Base-by-base conservation (phyloP, 1,140 invertebrate genomes). In the Pseudomyrmex concolor region DNA sequence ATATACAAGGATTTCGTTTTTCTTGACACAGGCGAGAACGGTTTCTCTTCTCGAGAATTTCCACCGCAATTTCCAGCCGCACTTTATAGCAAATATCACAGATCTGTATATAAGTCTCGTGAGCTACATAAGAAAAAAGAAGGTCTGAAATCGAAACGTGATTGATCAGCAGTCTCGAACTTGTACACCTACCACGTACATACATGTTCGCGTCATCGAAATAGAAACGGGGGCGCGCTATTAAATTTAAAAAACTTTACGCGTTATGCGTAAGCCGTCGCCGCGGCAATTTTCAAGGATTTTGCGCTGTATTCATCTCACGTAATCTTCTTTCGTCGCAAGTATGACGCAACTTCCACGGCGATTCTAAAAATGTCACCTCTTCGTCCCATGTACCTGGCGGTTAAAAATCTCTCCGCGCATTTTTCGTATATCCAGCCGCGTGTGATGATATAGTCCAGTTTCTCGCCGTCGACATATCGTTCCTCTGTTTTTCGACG, bases 281-380 rank as follows among this genome's bases (percentile, higher is more conserved):
- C 34, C n/a, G 59, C 57, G 19, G 50, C 78, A 72, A 82, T 82
- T 82, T 82, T 82, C 71, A 82, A 82, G 78, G 57, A 82, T 82
- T 82, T 74, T 19, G 17, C 70, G 70, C 70, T 72, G 74, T 55
- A 73, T 82, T 82, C 78, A 54, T 25, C 48, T 72, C 59, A 74
- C 76, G 76, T 80, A 80, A 80, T 80, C 76, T 80, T 71, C 76
- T 80, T 80, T 80, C 54, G 19, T 12, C 51, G 64, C 34, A 59
- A 78, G 76, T 78, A 34, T 54, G 50, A n/a, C 43, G 43, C 66
- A 45, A 60, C 54, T 45, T 48, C 12, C 54, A 19, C 3, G 22
- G 2, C 54, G 54, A 71, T 25, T 80, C 66, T 80, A 80, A 80
- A 78, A 80, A 71, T 66, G 66, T 80, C 76, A 71, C 76, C 54